Evolutionary conservation across 2,113 vertebrate species (phyloP).

Genomic region (Bungarus multicinctus): DNA sequence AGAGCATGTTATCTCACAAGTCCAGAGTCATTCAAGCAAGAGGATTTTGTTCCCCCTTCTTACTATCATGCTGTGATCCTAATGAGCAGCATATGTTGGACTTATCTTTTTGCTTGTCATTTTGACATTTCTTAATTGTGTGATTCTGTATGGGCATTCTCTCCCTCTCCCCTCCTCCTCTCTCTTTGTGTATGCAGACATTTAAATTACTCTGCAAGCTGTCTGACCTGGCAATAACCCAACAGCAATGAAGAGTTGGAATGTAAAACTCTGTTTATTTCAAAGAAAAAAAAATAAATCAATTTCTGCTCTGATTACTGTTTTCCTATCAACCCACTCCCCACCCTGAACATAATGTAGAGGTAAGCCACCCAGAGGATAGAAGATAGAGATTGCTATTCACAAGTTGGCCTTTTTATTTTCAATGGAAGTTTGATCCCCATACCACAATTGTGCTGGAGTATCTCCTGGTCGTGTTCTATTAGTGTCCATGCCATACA

Average conservation of each 20-base stretch:
- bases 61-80: slow-evolving; percentile 55
- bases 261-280: slow-evolving; percentile 12
- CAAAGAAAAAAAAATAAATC: not conserved
- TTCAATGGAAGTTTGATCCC: not conserved
- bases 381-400: not conserved
- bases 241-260: slow-evolving; percentile 27
- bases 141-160: slow-evolving; percentile 9
- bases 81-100: slow-evolving; percentile 59
- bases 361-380: not conserved
- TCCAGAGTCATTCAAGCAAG: slow-evolving; percentile 51
- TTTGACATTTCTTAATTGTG: slow-evolving; percentile 49
- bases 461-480: not conserved
- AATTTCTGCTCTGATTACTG: slow-evolving; percentile 11
- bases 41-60: slow-evolving; percentile 17
- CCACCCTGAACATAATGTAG: not conserved
- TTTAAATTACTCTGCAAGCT: slow-evolving; percentile 47
- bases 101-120: slow-evolving; percentile 50
- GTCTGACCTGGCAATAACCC: slow-evolving; percentile 34
- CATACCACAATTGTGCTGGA: not conserved
- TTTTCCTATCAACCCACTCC: slow-evolving; percentile 1
- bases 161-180: not conserved
- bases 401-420: not conserved
- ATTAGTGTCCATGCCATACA: not conserved
- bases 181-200: slow-evolving; percentile 20
- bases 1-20: slow-evolving; percentile 49